Conservation (phyloP, 2,888 invertebrate genomes). For the Rapana venosa region DNA sequence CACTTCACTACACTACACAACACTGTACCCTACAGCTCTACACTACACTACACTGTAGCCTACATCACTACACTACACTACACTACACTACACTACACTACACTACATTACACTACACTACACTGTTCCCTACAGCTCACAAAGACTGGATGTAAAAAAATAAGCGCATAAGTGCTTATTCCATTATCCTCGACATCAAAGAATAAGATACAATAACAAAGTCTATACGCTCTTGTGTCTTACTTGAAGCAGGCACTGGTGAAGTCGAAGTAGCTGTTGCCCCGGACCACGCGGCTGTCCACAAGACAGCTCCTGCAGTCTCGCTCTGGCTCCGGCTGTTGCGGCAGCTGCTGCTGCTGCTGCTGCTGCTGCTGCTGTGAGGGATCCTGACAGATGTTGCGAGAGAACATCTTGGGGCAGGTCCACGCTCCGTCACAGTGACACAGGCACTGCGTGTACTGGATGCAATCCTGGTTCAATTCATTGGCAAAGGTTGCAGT, state of each 20-base stretch:
- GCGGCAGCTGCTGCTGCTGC: neutral
- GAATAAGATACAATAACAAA: too few species aligned
- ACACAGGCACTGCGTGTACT: conserved; percentile 64
- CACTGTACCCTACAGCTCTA: too few species aligned
- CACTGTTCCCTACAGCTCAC: too few species aligned
- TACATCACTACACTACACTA: too few species aligned
- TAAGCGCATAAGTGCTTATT: too few species aligned
- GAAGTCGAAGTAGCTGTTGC: conserved; percentile 63
- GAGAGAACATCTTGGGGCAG: conserved; percentile 61
- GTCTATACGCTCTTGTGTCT: neutral
- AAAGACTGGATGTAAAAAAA: neutral
- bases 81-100: too few species aligned
- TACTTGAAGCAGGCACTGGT: conserved; percentile 61
- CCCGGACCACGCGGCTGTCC: conserved; percentile 55
- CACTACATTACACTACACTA: too few species aligned
- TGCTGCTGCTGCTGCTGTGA: neutral
- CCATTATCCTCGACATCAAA: too few species aligned
- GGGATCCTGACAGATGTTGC: conserved; percentile 54
- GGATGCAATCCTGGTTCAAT: conserved; percentile 63
- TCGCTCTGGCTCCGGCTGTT: conserved; percentile 48
- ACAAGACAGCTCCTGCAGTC: conserved; percentile 63
- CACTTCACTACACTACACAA: too few species aligned
- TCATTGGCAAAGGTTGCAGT: too few species aligned
- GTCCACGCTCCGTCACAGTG: conserved; percentile 69
- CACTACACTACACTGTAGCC: too few species aligned